These are phyloP conservation scores for Xanthia icteritia DNA, from an alignment of 2,888 invertebrate species.

Conservation along the genomic window DNA sequence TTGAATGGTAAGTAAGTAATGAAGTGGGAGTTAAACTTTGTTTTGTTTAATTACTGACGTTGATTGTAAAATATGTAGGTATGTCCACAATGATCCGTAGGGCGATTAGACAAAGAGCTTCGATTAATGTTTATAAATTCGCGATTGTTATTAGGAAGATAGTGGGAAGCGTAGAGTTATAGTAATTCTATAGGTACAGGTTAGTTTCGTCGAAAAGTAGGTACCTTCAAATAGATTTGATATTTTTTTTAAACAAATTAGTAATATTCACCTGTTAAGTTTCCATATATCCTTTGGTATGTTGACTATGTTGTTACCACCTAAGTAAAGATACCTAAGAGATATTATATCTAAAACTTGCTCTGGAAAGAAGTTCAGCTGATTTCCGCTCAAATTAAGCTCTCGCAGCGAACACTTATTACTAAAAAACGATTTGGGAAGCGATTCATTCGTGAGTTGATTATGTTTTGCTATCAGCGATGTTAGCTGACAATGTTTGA, in stretches of 20 bases:
- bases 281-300: conserved; percentile 95
- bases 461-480: conserved; percentile 97
- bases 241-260: conserved; percentile 4
- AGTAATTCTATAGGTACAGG: neutral
- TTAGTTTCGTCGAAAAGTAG: neutral
- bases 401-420: conserved; percentile 93
- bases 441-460: conserved; percentile 94
- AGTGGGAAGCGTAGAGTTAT: conserved; percentile 17
- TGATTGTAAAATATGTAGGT: conserved; percentile 39
- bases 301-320: conserved; percentile 95
- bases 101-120: conserved; percentile 55
- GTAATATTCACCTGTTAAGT: conserved; percentile 81
- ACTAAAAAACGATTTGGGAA: conserved; percentile 95
- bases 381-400: conserved; percentile 98
- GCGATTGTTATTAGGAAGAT: conserved; percentile 52
- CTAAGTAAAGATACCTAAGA: conserved; percentile 96
- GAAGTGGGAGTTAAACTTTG: neutral
- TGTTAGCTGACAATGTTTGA: conserved; percentile 93
- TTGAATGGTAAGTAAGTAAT: conserved; percentile 21
- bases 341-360: conserved; percentile 95
- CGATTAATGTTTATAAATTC: conserved; percentile 60
- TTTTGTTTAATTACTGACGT: conserved; percentile 26
- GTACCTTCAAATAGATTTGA: neutral
- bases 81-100: conserved; percentile 39
- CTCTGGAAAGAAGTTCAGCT: conserved; percentile 95